These are phyloP conservation scores for Porites rus DNA, from an alignment of 92 coral and sea anemone species.

Conservation along the genomic window DNA sequence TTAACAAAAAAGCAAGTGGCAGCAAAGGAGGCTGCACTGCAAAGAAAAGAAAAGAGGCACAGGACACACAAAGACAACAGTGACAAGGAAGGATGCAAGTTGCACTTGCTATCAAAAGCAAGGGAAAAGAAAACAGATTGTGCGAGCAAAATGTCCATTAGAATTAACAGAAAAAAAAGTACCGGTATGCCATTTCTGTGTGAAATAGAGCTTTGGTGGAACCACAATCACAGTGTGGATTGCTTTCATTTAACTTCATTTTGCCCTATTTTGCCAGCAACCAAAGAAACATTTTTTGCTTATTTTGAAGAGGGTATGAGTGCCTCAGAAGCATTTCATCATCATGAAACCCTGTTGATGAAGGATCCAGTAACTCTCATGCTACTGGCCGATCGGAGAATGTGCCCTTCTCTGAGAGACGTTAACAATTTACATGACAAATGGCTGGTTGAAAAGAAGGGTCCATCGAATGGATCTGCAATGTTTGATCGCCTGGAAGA, in stretches of 20 bases:
- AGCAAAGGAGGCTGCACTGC: not conserved
- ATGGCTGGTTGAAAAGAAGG: constrained; percentile 57
- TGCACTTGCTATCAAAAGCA: no score
- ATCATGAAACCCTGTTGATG: no score
- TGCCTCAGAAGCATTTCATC: no score
- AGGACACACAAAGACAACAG: constrained; percentile 44
- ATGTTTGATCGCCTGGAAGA: constrained; percentile 50
- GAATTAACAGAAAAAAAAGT: constrained; percentile 13
- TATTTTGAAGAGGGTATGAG: constrained; percentile 44
- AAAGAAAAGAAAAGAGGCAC: constrained; percentile 27
- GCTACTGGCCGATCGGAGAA: constrained; percentile 58
- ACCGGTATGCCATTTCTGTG: not conserved
- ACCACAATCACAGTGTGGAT: no score
- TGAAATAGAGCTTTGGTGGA: no score
- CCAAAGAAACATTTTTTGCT: constrained; percentile 16
- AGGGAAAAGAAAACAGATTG: constrained; percentile 65
- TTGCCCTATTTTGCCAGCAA: not conserved
- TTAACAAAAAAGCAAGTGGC: not conserved
- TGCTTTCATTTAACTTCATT: not conserved
- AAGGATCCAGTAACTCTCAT: constrained; percentile 53
- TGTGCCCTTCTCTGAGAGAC: constrained; percentile 66
- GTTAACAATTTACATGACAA: constrained; percentile 51
- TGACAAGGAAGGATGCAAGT: not conserved
- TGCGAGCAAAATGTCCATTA: constrained; percentile 57
- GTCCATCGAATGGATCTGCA: constrained; percentile 64